A percentile compares a stretch with the other conserved stretches of the same genome.
These are phyloP conservation scores for Hybos culiciformis DNA, from an alignment of 2,888 invertebrate genomes.

Conservation along the genomic window DNA sequence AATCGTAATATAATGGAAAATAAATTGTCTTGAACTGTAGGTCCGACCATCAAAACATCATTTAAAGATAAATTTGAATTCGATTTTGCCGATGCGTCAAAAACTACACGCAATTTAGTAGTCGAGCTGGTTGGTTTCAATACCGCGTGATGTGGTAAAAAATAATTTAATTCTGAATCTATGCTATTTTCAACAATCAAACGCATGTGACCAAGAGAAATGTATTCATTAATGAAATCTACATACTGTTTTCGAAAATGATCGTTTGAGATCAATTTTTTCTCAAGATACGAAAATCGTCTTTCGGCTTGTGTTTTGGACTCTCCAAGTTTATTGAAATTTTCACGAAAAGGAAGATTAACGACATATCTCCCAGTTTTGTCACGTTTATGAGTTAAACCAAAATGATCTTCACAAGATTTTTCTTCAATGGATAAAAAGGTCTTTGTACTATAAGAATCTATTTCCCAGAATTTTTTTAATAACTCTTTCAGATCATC, in stretches of 20 bases:
- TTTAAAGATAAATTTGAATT: conserved; percentile 4
- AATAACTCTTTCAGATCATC: neutral
- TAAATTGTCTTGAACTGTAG: conserved; percentile 9
- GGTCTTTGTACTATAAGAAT: conserved; percentile 5
- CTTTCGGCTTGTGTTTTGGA: neutral
- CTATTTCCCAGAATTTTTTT: conserved; percentile 12
- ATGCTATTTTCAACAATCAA: neutral
- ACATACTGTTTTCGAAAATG: conserved; percentile 12
- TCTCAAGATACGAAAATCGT: neutral
- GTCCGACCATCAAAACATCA: conserved; percentile 6
- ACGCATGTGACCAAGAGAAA: conserved; percentile 13
- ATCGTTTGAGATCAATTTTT: neutral
- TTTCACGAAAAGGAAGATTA: conserved; percentile 6
- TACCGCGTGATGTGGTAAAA: conserved; percentile 14
- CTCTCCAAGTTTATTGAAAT: neutral
- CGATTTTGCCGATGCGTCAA: conserved; percentile 7
- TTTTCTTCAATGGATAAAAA: conserved; percentile 6
- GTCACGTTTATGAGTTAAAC: conserved; percentile 5
- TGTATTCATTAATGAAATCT: conserved; percentile 15
- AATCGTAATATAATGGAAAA: conserved; percentile 9
- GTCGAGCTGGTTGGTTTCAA: conserved; percentile 7
- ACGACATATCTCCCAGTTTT: conserved; percentile 10
- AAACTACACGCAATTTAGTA: conserved; percentile 5
- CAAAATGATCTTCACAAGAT: conserved; percentile 10
- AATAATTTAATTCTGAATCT: conserved; percentile 5